Base-by-base conservation (phyloP, 2,113 vertebrate species). In the Oriolus oriolus region DNA sequence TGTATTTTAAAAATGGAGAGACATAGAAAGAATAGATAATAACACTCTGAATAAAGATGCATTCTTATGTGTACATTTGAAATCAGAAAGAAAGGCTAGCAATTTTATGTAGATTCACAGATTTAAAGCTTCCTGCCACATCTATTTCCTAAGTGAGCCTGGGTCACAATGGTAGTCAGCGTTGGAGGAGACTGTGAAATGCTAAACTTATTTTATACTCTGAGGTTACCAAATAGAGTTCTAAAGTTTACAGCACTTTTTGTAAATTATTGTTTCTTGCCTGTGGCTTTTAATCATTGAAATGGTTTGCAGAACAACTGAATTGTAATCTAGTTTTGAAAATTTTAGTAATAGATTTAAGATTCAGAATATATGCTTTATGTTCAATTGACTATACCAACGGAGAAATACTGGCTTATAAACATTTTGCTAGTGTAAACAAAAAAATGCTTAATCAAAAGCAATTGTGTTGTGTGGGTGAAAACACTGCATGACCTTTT, bases 111-210 rank as follows among this genome's bases (percentile, higher is more conserved):
- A 59, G 10, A 28, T 49, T 75, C 45, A 33, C 4, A 66, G 11
- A 75, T 59, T 44, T 84, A 39, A 82, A 70, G 7, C 69, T 73
- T 89, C 14, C 26, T 77, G 20, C 22, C n/a, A 52, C 10, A 60
- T 9, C 21, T 61, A 27, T 56, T 71, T 87, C 49, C 17, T 49
- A 47, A 82, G 16, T 33, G 19, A 74, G 11, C 11, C 26, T 39
- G 26, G 15, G 26, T 69, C 49, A 64, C 17, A 70, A 12, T 0
- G 0, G 22, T 26, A 27, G 5, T 85, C 59, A 56, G 8, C 0
- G 0, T 49, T 76, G 41, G 30, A 76, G 18, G 10, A 76, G 21
- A 37, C 22, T 27, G 13, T 59, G 39, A 73, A 87, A 56, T 31
- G 6, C 7, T 82, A 52, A 75, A 85, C 9, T 81, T 69, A 52